Percentiles rank a stretch among this genome's conserved stretches.
These are phyloP conservation scores for Rhea pennata DNA, from an alignment of 2,113 vertebrate species.

Conservation along the genomic window DNA sequence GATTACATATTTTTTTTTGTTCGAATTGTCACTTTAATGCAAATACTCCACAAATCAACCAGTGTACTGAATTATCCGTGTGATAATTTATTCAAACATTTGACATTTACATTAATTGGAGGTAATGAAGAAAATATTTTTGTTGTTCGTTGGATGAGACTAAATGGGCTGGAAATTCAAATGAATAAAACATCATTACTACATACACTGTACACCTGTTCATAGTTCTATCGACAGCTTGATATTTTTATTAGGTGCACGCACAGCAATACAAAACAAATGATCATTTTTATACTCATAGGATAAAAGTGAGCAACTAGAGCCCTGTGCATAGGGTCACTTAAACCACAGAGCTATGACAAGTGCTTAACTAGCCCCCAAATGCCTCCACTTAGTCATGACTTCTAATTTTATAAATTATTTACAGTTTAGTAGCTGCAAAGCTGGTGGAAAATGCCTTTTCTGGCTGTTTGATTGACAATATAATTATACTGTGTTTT, in stretches of 20 bases:
- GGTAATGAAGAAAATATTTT: slow-evolving; percentile 84
- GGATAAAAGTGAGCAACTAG: slow-evolving; percentile 55
- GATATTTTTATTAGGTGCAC: slow-evolving; percentile 76
- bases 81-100: slow-evolving; percentile 80
- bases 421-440: slow-evolving; percentile 81
- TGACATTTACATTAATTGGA: slow-evolving; percentile 86
- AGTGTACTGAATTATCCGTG: slow-evolving; percentile 66
- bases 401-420: slow-evolving; percentile 83
- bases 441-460: slow-evolving; percentile 79
- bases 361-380: slow-evolving; percentile 78
- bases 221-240: slow-evolving; percentile 72
- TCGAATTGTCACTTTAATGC: slow-evolving; percentile 74
- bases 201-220: slow-evolving; percentile 77
- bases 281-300: slow-evolving; percentile 46
- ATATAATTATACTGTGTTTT: slow-evolving; percentile 80
- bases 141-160: slow-evolving; percentile 75
- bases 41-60: slow-evolving; percentile 74
- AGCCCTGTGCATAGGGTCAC: slow-evolving; percentile 24
- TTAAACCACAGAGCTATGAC: slow-evolving; percentile 61
- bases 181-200: slow-evolving; percentile 82
- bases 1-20: slow-evolving; percentile 16
- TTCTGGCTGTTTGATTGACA: slow-evolving; percentile 78
- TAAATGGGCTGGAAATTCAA: slow-evolving; percentile 79
- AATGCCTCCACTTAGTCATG: slow-evolving; percentile 76
- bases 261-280: slow-evolving; percentile 55